Evolutionary conservation across 2,888 invertebrate species (phyloP), one percentile per base, ranked within the genome.

Genomic region (Phyto melanocephala): DNA sequence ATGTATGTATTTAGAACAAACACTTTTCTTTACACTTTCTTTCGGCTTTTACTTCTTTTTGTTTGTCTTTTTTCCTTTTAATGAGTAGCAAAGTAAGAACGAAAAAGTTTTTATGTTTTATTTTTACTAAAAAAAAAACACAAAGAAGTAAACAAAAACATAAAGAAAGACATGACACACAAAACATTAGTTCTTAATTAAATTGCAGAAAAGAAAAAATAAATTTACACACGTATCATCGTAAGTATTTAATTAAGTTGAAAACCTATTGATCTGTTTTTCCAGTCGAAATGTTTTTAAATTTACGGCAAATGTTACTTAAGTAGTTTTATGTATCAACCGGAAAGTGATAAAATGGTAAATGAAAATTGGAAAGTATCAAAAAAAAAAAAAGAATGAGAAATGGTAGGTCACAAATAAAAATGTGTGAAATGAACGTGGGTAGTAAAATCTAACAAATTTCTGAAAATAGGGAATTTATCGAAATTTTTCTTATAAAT

Each of bases 181-280:
- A 40, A 47, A 28, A 52, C 65, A 50, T 37, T n/a, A 52, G 20
- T 65, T 22, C 33, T 50, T 65, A 50, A 65, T 65, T 63, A 40
- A 63, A 47, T 47, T 33, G 3, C 10, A 17, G 2, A 17, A 33
- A 56, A 56, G 28, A 54, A 1, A 1, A 11, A 35, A 35, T 28
- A 6, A 28, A 28, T 5, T 28, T 6, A 3, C 6, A 6, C 28
- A 28, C 28, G 28, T 28, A 56, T 33, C 35, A 11, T 33, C 28
- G 28, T 28, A 28, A 28, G 28, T 24, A 28, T 28, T 54, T 56
- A 56, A 56, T 56, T 56, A 17, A 56, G 33, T 56, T 35, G 33
- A 33, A 17, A 56, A 56, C 17, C 10, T 56, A 35, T 11, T 35
- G 15, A 33, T 11, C 33, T 33, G 17, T 33, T 35, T n/a, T 56